Evolutionary conservation across 2,113 vertebrate genomes (phyloP), one percentile per base, ranked within the genome.

Genomic region (Gadus macrocephalus): DNA sequence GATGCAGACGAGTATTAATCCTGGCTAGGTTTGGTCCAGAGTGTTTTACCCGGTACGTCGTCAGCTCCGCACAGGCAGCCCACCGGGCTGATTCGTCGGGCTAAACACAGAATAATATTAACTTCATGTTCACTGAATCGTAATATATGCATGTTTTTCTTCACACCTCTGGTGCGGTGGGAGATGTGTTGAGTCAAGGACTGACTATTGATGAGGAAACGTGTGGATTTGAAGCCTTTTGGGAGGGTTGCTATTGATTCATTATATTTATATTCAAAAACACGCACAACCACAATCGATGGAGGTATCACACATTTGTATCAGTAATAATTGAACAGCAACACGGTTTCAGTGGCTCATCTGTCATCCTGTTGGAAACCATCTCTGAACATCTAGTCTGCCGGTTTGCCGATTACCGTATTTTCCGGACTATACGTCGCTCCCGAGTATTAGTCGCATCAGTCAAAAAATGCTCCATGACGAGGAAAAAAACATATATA

Each of bases 181-280:
- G 74, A 72, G 71, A 72, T 87, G 84, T 89, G 87, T 84, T 28
- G 42, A 74, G 84, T 87, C 82, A 85, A 87, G 83, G 85, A 82
- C 79, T 81, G 79, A 80, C 74, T 79, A 80, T 90, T 85, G 86
- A 89, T 88, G 89, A 86, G 84, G 83, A 75, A 70, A 78, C 74
- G 79, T 85, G 79, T 80, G 77, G 86, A 85, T 86, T 87, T 86
- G 82, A 27, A 27, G 84, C 88, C 86, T 73, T 49, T 59, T 69
- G 81, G 89, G 85, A 75, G 74, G 72, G 71, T 81, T 82, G 64
- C 17, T 71, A 88, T 88, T 76, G 89, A 89, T 88, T 49, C 42
- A 14, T 84, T 84, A 82, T 72, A 55, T 73, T 85, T 78, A 72
- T 76, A 73, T 79, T 82, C 66, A 67, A 86, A 87, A 88, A 69